Conservation (phyloP, 2,113 vertebrate genomes). For the Phocoena sinus region DNA sequence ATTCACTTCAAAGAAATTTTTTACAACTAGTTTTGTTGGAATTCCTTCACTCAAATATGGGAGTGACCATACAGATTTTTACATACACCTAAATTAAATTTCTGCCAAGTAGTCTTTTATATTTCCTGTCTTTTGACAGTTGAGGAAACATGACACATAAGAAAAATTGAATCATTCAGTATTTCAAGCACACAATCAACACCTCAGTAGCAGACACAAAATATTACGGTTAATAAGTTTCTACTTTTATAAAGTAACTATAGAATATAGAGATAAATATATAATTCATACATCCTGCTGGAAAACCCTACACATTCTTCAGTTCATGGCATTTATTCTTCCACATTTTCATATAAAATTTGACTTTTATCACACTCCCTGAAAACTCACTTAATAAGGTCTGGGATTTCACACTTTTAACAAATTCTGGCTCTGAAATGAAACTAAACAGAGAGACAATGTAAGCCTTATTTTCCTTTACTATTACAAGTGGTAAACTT, state of each 20-base stretch:
- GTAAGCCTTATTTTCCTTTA: background rate
- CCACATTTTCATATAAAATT: background rate
- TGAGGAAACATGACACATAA: background rate
- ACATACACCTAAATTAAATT: background rate
- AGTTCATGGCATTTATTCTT: background rate
- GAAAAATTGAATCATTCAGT: conserved; percentile 5
- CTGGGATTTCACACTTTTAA: conserved; percentile 24
- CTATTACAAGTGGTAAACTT: background rate
- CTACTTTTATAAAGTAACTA: conserved; percentile 35
- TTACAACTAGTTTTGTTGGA: background rate
- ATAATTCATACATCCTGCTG: conserved; percentile 75
- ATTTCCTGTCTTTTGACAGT: background rate
- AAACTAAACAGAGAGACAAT: background rate
- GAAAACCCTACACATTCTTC: background rate
- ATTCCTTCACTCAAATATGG: background rate
- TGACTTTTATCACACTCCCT: background rate
- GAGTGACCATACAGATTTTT: background rate
- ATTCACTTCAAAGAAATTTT: conserved; percentile 20
- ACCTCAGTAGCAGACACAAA: background rate
- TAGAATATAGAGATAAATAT: conserved; percentile 62
- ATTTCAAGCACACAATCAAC: conserved; percentile 13
- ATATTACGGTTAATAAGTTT: conserved; percentile 15
- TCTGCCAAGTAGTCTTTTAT: background rate
- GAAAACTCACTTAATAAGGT: background rate
- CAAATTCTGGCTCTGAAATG: conserved; percentile 25